Base-by-base conservation (phyloP, 2,797 vertebrate genomes). In the Thalassophryne amazonica region DNA sequence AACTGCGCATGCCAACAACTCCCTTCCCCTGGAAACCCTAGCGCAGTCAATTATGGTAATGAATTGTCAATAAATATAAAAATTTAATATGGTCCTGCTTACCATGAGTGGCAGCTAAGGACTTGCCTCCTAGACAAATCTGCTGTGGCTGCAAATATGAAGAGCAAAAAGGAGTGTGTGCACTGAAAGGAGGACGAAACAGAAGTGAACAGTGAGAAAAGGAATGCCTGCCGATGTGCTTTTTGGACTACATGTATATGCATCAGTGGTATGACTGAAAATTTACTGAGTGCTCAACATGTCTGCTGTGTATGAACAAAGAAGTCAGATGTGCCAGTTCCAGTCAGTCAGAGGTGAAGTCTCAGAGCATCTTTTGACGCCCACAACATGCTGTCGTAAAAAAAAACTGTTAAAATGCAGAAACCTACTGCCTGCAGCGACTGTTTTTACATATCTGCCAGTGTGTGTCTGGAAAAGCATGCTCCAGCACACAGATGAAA, bases 61-160 rank as follows among this genome's bases (percentile, higher is more conserved):
- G 94, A 98, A 95, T 95, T 96, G 95, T 98, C 95, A 98, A 98
- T 98, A 98, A 96, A 95, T 96, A 98, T 98, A 94, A 98, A 98
- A 98, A 93, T 95, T 94, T 97, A 93, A 99, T 98, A 94, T 85
- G 90, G 90, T 78, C 86, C 89, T 93, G 91, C 90, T 95, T 90
- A 86, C 88, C 85, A 86, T 95, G 96, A 98, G 90, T 95, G 95
- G 94, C 94, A 94, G 94, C 91, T 92, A 90, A 94, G 92, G 92
- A 91, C 93, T 92, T 93, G 93, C 92, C 93, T 96, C 91, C 91
- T 88, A 94, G 93, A 94, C 91, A 96, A 94, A 97, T 94, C 78
- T 96, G 95, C 94, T 94, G 92, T 72, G 82, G 87, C 91, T 92
- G 95, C 94, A 95, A 89, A 94, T 94, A 91, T 93, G 88, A 93